Conservation (phyloP, 2,888 invertebrate genomes). For the Drosophila buzzatii region DNA sequence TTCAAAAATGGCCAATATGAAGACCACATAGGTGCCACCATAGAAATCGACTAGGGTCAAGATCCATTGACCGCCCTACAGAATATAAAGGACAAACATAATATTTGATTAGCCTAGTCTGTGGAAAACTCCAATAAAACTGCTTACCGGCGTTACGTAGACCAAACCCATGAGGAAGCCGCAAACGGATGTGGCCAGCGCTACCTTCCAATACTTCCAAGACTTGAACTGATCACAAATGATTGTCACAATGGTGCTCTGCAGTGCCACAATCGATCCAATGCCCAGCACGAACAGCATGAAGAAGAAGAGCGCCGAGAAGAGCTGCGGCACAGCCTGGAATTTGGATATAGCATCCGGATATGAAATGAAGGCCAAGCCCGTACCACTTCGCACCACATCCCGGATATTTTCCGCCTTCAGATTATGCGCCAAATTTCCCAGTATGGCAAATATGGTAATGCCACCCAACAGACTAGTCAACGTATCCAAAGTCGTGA, state of each 20-base stretch:
- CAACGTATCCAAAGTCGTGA: conserved; percentile 92
- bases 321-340: conserved; percentile 89
- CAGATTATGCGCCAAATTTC: conserved; percentile 90
- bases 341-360: conserved; percentile 93
- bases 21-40: conserved; percentile 88
- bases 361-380: conserved; percentile 93
- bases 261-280: conserved; percentile 91
- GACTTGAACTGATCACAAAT: conserved; percentile 89
- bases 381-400: conserved; percentile 91
- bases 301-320: conserved; percentile 92
- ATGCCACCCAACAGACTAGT: conserved; percentile 92
- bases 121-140: conserved; percentile 34
- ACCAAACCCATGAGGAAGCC: conserved; percentile 89
- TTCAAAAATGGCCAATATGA: conserved; percentile 87
- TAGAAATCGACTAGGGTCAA: conserved; percentile 87
- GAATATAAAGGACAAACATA: neutral
- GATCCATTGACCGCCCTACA: conserved; percentile 88
- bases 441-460: conserved; percentile 93
- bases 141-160: conserved; percentile 90
- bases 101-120: neutral
- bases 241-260: conserved; percentile 89
- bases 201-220: conserved; percentile 87
- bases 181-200: conserved; percentile 86
- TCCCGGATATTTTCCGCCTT: conserved; percentile 87
- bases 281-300: conserved; percentile 93